Evolutionary conservation across 2,888 invertebrate genomes (phyloP).

Genomic region (Pyrocoelia pectoralis): DNA sequence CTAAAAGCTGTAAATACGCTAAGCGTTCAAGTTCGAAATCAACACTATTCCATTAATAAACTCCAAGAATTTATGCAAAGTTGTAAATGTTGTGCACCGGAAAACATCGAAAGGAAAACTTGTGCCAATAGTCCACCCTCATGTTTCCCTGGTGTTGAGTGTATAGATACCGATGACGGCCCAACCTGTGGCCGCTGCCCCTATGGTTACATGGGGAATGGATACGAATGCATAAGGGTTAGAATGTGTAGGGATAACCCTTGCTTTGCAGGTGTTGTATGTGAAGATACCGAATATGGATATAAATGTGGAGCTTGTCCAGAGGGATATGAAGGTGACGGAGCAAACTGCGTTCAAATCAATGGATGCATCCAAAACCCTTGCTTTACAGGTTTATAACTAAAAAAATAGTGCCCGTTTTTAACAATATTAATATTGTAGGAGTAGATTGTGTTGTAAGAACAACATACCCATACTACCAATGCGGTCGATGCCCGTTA

Average conservation of each 20-base stretch:
- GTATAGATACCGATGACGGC: conserved; percentile 66
- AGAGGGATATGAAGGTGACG: conserved; percentile 77
- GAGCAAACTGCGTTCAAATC: conserved; percentile 70
- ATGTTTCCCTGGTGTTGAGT: conserved; percentile 77
- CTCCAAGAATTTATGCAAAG: conserved; percentile 77
- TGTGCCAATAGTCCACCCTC: conserved; percentile 64
- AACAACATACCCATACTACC: conserved; percentile 75
- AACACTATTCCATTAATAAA: conserved; percentile 73
- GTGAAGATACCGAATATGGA: conserved; percentile 65
- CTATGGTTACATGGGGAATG: conserved; percentile 69
- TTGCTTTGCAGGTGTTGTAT: conserved; percentile 71
- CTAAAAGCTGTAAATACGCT: conserved; percentile 72
- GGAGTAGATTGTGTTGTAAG: conserved; percentile 67
- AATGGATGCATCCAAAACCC: conserved; percentile 73
- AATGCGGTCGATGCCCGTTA: conserved; percentile 85
- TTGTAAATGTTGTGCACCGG: conserved; percentile 75
- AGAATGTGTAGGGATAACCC: conserved; percentile 73
- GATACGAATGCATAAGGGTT: conserved; percentile 68
- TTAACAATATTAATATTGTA: not conserved
- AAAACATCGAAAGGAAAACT: conserved; percentile 50
- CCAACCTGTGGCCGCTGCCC: conserved; percentile 80
- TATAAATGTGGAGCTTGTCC: conserved; percentile 81
- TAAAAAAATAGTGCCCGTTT: not conserved
- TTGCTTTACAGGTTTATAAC: conserved; percentile 73
- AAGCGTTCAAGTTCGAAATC: conserved; percentile 74